Base-by-base conservation (phyloP, 1,140 invertebrate genomes). In the Caenorhabditis remanei region DNA sequence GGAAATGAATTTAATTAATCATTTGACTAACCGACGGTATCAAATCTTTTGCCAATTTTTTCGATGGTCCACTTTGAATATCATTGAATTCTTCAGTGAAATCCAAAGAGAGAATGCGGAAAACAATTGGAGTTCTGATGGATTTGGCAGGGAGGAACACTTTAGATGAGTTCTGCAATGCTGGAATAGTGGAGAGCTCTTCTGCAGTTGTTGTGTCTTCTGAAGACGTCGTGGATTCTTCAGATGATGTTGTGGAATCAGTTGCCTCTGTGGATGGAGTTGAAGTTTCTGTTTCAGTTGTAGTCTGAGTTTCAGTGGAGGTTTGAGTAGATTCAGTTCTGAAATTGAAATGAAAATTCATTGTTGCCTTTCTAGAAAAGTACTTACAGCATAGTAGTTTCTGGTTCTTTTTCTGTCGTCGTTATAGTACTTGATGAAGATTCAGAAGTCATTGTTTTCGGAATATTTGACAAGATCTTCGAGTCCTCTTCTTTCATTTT, bases 401-500 rank as follows among this genome's bases (percentile, higher is more conserved):
- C 61, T 8, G 24, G 50, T 53, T 53, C n/a, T 8, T 7, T 24
- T 4, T 6, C 11, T 40, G 61, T 32, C 11, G 24, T 11, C 61
- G 19, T n/a, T 40, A 21, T 1, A 7, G 61, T 63, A 63, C 19
- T 63, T 11, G 61, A 21, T 9, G 32, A 32, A 32, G 24, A 9
- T 4, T 21, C 61, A 11, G 40, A 7, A 8, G 19, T n/a, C 13
- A 32, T 50, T 1, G 11, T 71, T 46, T 71, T 71, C 11, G 71
- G 71, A 21, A 79, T 14, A 79, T 79, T 79, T 8, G 46, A 24
- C 5, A 79, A 14, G 11, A 79, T 79, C 21, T 79, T 79, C n/a
- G 71, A 53, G n/a, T 79, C 71, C n/a, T 79, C 71, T n/a, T 79
- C 71, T 24, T 19, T 11, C 71, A 79, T 79, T 43, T 79, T 79